A percentile compares a stretch with the other conserved stretches of the same genome.
Evolutionary conservation across 1,140 invertebrate genomes (phyloP).

Genomic region (Aphis craccivora): DNA sequence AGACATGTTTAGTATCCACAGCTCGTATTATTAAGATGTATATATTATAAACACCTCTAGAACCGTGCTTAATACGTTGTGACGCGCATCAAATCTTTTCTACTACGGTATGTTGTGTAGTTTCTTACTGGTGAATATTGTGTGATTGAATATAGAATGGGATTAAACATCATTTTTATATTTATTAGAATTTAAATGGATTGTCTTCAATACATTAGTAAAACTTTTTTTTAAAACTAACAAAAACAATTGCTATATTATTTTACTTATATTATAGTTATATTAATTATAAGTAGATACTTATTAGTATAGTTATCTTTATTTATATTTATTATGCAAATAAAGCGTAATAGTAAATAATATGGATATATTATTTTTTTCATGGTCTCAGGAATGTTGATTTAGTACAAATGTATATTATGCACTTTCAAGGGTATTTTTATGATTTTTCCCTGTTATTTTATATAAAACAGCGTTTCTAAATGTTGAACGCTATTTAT

Average conservation of each 20-base stretch:
- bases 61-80: conserved; percentile 43
- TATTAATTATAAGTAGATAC: too few relatives aligned
- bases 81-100: conserved; percentile 19
- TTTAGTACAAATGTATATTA: too few relatives aligned
- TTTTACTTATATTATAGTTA: too few relatives aligned
- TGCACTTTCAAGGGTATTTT: too few relatives aligned
- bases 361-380: too few relatives aligned
- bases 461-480: too few relatives aligned
- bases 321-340: too few relatives aligned
- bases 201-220: neutral
- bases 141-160: neutral
- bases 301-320: too few relatives aligned
- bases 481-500: too few relatives aligned
- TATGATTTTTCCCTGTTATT: too few relatives aligned
- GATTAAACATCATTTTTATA: neutral
- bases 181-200: neutral
- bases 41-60: conserved; percentile 24
- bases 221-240: neutral
- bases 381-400: too few relatives aligned
- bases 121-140: neutral
- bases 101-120: neutral
- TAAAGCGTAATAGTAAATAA: too few relatives aligned
- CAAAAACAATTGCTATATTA: neutral
- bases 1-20: conserved; percentile 22
- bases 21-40: conserved; percentile 37